These are phyloP conservation scores for Salminus brasiliensis DNA, from an alignment of 2,113 vertebrate species.

Conservation along the genomic window DNA sequence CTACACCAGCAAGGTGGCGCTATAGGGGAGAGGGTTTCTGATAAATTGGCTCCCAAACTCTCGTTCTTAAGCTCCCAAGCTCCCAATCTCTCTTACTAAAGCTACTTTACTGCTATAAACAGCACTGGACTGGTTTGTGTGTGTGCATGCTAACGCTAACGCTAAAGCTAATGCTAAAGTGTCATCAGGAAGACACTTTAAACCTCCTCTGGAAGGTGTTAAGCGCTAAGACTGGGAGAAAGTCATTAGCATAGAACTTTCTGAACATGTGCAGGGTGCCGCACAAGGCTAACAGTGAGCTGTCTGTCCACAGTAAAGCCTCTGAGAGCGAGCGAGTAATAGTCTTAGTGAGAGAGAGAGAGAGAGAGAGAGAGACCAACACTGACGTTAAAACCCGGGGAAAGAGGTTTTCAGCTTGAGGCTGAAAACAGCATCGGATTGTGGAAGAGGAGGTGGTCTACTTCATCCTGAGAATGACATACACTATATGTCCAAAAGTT, in stretches of 20 bases:
- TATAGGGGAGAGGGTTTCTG: no score
- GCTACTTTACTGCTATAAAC: not conserved
- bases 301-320: not conserved
- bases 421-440: not conserved
- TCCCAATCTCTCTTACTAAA: not conserved
- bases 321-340: not conserved
- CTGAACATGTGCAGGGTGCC: not conserved
- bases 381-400: not conserved
- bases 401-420: not conserved
- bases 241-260: not conserved
- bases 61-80: no score
- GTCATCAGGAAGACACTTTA: not conserved
- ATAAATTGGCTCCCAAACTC: no score
- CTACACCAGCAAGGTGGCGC: no score
- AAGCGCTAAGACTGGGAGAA: not conserved
- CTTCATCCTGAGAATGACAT: not conserved
- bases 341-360: not conserved
- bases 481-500: no score
- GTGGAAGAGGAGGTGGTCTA: not conserved
- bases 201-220: not conserved
- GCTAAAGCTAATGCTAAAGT: not conserved
- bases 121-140: not conserved
- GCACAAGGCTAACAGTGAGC: not conserved
- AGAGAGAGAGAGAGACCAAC: no score
- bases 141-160: not conserved